Evolutionary conservation across 2,888 invertebrate genomes (phyloP).

Genomic region (Cepaea hortensis): DNA sequence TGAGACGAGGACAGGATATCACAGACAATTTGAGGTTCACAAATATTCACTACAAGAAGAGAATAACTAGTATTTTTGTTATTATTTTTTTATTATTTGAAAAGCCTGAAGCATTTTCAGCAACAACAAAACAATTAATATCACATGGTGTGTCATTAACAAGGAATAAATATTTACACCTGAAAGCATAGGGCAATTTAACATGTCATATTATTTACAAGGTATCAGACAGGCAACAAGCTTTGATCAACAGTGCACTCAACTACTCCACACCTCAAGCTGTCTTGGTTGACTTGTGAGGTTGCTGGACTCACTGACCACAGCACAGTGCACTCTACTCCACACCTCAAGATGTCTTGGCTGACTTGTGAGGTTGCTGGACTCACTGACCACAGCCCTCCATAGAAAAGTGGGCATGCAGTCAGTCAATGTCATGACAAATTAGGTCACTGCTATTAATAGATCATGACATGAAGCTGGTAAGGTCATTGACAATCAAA

Average conservation of each 20-base stretch:
- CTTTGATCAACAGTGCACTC: neutral
- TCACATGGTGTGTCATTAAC: slow-evolving; percentile 25
- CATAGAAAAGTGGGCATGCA: no score
- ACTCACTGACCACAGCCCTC: neutral
- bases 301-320: neutral
- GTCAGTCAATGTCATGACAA: no score
- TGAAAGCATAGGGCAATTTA: neutral
- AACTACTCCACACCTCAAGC: neutral
- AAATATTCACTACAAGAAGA: neutral
- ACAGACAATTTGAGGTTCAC: no score
- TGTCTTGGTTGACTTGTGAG: neutral
- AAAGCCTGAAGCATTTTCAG: slow-evolving; percentile 34
- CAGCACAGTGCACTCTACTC: neutral
- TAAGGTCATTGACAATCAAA: no score
- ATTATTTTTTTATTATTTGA: neutral
- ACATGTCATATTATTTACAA: neutral
- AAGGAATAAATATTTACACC: neutral
- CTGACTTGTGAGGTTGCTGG: neutral
- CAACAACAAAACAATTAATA: slow-evolving; percentile 31
- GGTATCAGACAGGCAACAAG: neutral
- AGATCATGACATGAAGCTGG: no score
- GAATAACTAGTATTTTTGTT: neutral
- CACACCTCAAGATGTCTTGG: neutral
- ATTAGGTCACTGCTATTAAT: no score
- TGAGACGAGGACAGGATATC: no score